Conservation (phyloP, 2,888 invertebrate species). For the Coremacera marginata region DNA sequence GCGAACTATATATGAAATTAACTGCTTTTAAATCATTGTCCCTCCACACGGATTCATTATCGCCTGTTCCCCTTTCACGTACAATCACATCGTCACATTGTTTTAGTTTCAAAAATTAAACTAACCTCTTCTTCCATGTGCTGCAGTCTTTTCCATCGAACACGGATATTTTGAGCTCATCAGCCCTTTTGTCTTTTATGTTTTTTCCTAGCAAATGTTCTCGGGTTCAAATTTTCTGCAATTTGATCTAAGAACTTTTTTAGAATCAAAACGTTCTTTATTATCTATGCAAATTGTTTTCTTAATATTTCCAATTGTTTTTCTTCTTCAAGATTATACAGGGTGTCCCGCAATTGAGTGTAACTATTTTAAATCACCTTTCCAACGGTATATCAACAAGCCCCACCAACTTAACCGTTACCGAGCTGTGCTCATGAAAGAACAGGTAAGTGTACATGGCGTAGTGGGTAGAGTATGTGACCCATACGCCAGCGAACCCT, state of each 20-base stretch:
- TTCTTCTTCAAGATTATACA: neutral
- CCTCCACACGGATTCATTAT: neutral
- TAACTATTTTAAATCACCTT: neutral
- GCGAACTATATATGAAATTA: slow-evolving; percentile 2
- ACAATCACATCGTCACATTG: neutral
- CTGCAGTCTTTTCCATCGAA: slow-evolving; percentile 6
- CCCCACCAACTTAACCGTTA: no score
- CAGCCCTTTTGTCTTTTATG: neutral
- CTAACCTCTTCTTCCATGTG: neutral
- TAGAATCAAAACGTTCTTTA: neutral
- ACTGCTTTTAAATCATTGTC: slow-evolving; percentile 17
- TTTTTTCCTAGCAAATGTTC: neutral
- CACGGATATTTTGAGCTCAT: neutral
- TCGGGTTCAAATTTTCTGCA: neutral
- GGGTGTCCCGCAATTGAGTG: neutral
- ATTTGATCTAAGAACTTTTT: neutral
- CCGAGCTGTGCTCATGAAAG: no score
- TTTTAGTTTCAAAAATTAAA: neutral
- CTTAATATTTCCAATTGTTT: neutral
- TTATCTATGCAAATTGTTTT: neutral
- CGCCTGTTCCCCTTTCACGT: neutral
- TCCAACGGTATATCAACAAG: no score
- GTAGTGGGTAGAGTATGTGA: no score
- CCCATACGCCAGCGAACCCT: no score
- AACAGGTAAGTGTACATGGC: no score